Percentiles rank a stretch among this genome's conserved stretches.
phyloP scores from a whole-genome alignment of 2,888 invertebrate genomes.

The Stenotaenia linearis region DNA sequence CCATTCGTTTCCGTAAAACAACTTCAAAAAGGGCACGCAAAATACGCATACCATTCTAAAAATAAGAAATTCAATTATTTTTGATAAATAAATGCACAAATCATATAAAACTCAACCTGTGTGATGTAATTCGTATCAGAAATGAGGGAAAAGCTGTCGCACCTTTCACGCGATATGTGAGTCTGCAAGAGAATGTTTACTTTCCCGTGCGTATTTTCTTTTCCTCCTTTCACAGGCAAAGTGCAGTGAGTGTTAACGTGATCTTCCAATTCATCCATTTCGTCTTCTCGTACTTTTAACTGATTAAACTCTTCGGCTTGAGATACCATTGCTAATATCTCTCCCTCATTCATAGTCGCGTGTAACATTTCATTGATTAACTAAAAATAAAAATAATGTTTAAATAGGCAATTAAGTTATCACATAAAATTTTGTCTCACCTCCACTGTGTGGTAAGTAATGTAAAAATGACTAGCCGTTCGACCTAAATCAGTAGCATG shows the following conservation, averaged over 20 bases:
- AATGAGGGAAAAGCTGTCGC: constrained; percentile 76
- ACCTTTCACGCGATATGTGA: constrained; percentile 71
- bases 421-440: constrained; percentile 38
- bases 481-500: constrained; percentile 72
- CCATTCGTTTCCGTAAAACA: constrained; percentile 76
- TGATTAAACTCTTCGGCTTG: constrained; percentile 92
- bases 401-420: neutral
- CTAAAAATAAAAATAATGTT: constrained; percentile 38
- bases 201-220: constrained; percentile 87
- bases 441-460: constrained; percentile 91
- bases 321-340: constrained; percentile 84
- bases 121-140: constrained; percentile 85
- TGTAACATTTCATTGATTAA: constrained; percentile 78
- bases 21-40: constrained; percentile 91
- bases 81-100: neutral
- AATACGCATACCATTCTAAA: constrained; percentile 84
- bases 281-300: constrained; percentile 93
- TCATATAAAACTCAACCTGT: constrained; percentile 56
- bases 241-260: constrained; percentile 64
- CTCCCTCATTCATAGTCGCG: constrained; percentile 75
- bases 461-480: constrained; percentile 95
- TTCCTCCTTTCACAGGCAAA: constrained; percentile 69
- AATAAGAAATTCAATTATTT: neutral
- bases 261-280: constrained; percentile 79
- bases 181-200: constrained; percentile 91